These are phyloP conservation scores for Urechis unicinctus DNA, from an alignment of 2,888 invertebrate species.

Conservation along the genomic window DNA sequence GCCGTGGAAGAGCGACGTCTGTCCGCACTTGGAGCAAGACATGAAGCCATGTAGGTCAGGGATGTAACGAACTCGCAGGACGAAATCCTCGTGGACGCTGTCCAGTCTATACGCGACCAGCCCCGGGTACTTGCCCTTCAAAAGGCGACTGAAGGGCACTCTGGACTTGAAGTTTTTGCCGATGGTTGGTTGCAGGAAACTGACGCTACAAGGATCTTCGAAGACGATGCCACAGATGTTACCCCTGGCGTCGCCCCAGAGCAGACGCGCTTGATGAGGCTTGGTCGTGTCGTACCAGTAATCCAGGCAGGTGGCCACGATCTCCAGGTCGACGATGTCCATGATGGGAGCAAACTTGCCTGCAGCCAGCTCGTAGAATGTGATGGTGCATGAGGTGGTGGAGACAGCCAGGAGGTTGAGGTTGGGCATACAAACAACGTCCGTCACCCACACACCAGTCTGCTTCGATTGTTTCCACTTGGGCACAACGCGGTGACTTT, in stretches of 20 bases:
- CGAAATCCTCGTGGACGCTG: conserved; percentile 51
- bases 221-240: conserved; percentile 36
- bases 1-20: conserved; percentile 59
- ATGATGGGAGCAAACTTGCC: conserved; percentile 3
- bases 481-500: conserved; percentile 16
- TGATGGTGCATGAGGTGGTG: conserved; percentile 70
- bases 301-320: conserved; percentile 57
- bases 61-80: conserved; percentile 63
- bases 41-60: conserved; percentile 55
- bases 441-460: conserved; percentile 60
- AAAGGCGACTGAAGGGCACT: conserved; percentile 1
- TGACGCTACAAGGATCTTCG: conserved; percentile 4
- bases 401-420: conserved; percentile 71
- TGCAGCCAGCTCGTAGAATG: conserved; percentile 60
- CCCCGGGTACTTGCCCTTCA: conserved; percentile 5
- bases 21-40: conserved; percentile 61
- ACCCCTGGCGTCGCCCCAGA: conserved; percentile 71
- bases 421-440: conserved; percentile 69
- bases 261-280: conserved; percentile 60
- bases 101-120: conserved; percentile 4
- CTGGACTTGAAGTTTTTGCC: conserved; percentile 1
- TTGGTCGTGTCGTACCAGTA: conserved; percentile 50
- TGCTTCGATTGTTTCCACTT: neutral
- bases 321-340: conserved; percentile 60
- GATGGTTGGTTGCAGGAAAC: conserved; percentile 11